These are phyloP conservation scores for Leptobrachium leishanense DNA, from an alignment of 2,113 vertebrate species.

Conservation along the genomic window DNA sequence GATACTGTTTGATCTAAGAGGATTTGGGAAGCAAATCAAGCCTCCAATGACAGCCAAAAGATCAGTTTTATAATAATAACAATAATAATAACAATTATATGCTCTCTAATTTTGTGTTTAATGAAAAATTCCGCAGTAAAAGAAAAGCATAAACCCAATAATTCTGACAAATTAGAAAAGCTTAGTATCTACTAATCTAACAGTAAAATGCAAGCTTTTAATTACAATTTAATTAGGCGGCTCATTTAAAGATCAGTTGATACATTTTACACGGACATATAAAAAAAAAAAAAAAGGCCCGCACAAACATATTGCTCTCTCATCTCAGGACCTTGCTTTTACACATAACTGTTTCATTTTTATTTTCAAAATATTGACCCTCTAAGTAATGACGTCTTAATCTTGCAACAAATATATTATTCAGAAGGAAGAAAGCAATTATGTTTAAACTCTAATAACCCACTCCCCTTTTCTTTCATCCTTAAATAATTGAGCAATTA, in stretches of 20 bases:
- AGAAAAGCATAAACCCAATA: neutral
- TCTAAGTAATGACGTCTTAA: too few species aligned
- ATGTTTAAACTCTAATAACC: too few species aligned
- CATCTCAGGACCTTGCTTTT: too few species aligned
- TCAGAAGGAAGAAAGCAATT: too few species aligned
- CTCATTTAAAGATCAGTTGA: neutral
- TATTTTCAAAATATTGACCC: too few species aligned
- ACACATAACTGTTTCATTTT: too few species aligned
- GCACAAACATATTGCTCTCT: too few species aligned
- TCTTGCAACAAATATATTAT: too few species aligned
- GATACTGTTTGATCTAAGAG: slow-evolving; percentile 33
- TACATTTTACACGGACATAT: neutral
- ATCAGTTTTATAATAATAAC: slow-evolving; percentile 5
- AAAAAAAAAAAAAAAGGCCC: too few species aligned
- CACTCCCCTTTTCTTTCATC: too few species aligned
- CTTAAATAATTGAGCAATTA: neutral
- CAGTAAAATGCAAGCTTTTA: neutral
- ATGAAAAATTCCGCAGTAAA: too few species aligned
- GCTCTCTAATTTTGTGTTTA: too few species aligned
- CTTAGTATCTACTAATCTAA: neutral
- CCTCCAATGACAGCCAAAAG: slow-evolving; percentile 3
- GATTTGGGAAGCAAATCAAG: slow-evolving; percentile 32
- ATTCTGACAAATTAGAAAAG: neutral
- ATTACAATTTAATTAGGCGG: neutral
- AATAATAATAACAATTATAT: slow-evolving; percentile 28